Conservation (phyloP, 2,888 invertebrate genomes). For the Periphyllus acericola region DNA sequence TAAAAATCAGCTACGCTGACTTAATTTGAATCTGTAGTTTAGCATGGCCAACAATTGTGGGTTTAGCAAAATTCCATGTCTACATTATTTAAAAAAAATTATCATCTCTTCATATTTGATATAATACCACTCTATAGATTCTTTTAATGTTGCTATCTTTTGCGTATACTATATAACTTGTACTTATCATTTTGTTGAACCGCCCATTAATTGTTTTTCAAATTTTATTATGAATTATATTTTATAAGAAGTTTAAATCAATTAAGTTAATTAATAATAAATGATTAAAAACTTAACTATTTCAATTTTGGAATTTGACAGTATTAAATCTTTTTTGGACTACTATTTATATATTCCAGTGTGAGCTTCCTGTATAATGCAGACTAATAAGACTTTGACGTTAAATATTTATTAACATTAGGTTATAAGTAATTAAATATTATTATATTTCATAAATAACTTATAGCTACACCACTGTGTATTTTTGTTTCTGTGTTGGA, state of each 20-base stretch:
- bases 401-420: constrained; percentile 45
- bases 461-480: background rate
- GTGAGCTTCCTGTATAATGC: constrained; percentile 33
- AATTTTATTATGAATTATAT: too few species aligned
- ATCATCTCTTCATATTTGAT: background rate
- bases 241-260: background rate
- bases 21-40: background rate
- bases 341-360: constrained; percentile 46
- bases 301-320: constrained; percentile 2
- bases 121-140: background rate
- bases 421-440: background rate
- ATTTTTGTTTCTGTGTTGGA: background rate
- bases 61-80: background rate
- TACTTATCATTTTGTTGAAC: background rate
- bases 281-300: background rate
- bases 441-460: background rate
- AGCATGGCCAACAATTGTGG: background rate
- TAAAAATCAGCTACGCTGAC: background rate
- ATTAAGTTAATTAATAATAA: background rate
- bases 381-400: constrained; percentile 51
- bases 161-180: background rate
- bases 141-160: background rate
- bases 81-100: background rate
- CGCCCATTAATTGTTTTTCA: constrained; percentile 6
- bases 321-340: constrained; percentile 10